Evolutionary conservation across 2,113 vertebrate genomes (phyloP), one percentile per base, ranked within the genome.

Genomic region (Hymenochirus boettgeri): DNA sequence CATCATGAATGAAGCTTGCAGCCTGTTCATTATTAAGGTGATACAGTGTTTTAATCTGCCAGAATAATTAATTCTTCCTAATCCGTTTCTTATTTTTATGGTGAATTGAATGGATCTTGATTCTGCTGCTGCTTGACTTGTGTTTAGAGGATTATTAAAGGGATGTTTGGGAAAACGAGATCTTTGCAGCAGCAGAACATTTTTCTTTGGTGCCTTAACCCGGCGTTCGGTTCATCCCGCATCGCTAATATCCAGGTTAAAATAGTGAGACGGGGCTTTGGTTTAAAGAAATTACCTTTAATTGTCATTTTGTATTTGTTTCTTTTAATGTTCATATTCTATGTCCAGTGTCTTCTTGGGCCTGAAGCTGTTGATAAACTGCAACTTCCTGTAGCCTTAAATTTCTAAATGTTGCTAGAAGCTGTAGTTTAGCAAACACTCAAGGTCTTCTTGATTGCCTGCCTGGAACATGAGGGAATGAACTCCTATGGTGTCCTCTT

Each of bases 121-220:
- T 59, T 69, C 56, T 59, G 46, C 65, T 69, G 57, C 39, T 29
- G 3, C 62, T n/a, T 2, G 19, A 55, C 17, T 3, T 2, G 4
- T 29, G 15, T 35, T 33, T 47, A 4, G 11, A 21, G 18, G 45
- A 21, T 48, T 11, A 11, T 21, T 22, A 21, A 7, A 15, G 33
- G 33, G 9, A 9, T 48, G 3, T 21, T 7, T 48, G 46, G 46
- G 46, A 7, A n/a, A n/a, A n/a, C n/a, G n/a, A n/a, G n/a, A n/a
- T n/a, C n/a, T 48, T 12, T 21, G 2, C 46, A 48, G 26, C 53
- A 55, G 53, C 53, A 31, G 53, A 31, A 55, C n/a, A n/a, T n/a
- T n/a, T n/a, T n/a, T n/a, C n/a, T n/a, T n/a, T n/a, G n/a, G n/a
- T 25, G 17, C 17, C 17, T n/a, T 1, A 7, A 7, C 18, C 9